Evolutionary conservation across 2,113 vertebrate genomes (phyloP).

Genomic region (Fukomys damarensis): DNA sequence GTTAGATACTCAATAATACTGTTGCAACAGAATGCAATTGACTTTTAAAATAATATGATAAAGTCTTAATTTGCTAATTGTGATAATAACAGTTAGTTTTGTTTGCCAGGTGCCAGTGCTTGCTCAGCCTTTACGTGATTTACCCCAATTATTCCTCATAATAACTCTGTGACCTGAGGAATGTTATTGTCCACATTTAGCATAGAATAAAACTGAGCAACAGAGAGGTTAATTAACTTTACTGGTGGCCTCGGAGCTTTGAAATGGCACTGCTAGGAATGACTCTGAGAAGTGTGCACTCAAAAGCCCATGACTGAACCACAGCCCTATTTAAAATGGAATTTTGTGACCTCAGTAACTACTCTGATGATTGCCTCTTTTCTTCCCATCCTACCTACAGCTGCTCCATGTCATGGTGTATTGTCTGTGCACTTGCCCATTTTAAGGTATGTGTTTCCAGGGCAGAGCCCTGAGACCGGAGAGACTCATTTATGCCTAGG

Average conservation of each 20-base stretch:
- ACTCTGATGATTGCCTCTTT: neutral
- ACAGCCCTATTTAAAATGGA: neutral
- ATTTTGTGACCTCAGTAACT: neutral
- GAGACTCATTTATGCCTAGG: neutral
- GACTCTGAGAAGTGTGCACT: neutral
- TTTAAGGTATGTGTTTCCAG: neutral
- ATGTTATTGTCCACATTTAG: neutral
- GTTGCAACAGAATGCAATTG: neutral
- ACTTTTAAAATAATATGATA: neutral
- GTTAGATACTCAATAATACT: neutral
- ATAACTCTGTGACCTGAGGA: neutral
- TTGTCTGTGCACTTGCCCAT: neutral
- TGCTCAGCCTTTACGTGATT: neutral
- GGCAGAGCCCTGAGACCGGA: neutral
- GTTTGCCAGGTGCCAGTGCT: neutral
- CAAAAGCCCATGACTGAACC: neutral
- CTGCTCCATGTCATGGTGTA: neutral
- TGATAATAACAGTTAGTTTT: neutral
- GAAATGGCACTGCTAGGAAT: neutral
- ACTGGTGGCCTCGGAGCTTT: neutral
- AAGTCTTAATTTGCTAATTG: neutral
- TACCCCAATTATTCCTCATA: neutral
- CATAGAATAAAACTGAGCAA: neutral
- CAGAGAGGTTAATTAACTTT: constrained; percentile 2
- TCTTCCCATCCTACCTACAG: neutral